Percentiles rank a stretch among this genome's conserved stretches.
phyloP scores from a whole-genome alignment of 2,113 vertebrate genomes.

The Festucalex cinctus region DNA sequence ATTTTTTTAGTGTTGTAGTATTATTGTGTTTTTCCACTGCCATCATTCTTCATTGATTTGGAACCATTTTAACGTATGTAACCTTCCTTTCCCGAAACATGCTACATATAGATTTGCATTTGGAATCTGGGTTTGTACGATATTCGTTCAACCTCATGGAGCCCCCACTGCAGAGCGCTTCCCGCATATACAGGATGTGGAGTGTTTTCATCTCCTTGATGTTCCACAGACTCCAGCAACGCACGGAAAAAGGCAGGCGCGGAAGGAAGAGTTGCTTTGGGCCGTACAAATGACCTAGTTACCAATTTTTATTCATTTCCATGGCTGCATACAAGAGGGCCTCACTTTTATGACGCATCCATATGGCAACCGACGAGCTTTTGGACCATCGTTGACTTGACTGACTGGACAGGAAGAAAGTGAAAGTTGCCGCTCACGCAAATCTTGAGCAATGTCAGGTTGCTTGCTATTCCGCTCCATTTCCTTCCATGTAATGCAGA shows the following conservation, averaged over 20 bases:
- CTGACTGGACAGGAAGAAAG: slow-evolving; percentile 5
- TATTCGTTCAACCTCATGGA: background rate
- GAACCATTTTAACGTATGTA: too few relatives aligned
- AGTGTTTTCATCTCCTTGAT: slow-evolving; percentile 69
- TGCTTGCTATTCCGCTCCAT: slow-evolving; percentile 65
- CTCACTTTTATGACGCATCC: slow-evolving; percentile 46
- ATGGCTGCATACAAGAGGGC: slow-evolving; percentile 56
- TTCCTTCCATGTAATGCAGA: slow-evolving; percentile 64
- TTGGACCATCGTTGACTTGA: slow-evolving; percentile 2
- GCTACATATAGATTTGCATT: background rate
- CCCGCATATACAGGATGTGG: slow-evolving; percentile 17
- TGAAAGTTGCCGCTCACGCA: background rate
- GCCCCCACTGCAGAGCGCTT: background rate
- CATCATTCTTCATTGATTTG: too few relatives aligned
- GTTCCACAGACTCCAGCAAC: slow-evolving; percentile 62
- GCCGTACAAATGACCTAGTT: slow-evolving; percentile 72
- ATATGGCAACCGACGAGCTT: slow-evolving; percentile 46
- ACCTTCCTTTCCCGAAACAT: too few relatives aligned
- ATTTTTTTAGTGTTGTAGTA: too few relatives aligned
- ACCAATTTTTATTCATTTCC: slow-evolving; percentile 67
- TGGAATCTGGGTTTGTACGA: background rate
- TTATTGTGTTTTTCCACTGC: too few relatives aligned
- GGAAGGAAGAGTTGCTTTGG: slow-evolving; percentile 64
- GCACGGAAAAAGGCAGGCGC: slow-evolving; percentile 60
- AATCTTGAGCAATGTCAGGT: slow-evolving; percentile 52